Evolutionary conservation across 1,140 invertebrate genomes (phyloP), one percentile per base, ranked within the genome.

Genomic region (Odontomachus brunneus): DNA sequence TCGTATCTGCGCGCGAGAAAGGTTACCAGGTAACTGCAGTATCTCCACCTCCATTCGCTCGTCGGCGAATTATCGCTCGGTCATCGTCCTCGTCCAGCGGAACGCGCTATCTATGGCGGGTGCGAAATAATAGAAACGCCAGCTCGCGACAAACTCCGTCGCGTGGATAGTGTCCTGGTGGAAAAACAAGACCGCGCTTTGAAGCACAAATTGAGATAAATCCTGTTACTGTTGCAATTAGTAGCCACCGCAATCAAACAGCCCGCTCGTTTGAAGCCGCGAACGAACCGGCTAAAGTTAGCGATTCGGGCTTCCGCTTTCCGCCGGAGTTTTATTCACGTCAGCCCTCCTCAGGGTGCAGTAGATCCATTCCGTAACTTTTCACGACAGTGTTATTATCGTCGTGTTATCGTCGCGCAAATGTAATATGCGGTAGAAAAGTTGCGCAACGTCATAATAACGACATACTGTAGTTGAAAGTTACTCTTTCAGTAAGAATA

Each of bases 161-260:
- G 15, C 9, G 17, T 22, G 71, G 71, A 84, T 93, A 86, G 15
- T 87, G 66, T 83, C 92, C 91, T 93, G 89, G 51, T 91, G 85
- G 74, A 87, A 90, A 92, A 91, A 87, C 89, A 90, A 89, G 90
- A 85, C 82, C 55, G 85, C 85, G 89, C 91, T 92, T 92, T 92
- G 92, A 92, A 92, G 90, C 90, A 92, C 90, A 85, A 92, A 89
- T 91, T 89, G 84, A 86, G 87, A 89, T 89, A 91, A 91, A 93
- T 92, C 89, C 90, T 91, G 89, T 91, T 91, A 92, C 85, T 74
- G 76, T 67, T 57, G 48, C 71, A 78, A 65, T 84, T 85, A 84
- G 55, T 26, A 44, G 26, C 17, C 29, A 66, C 51, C 19, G 22
- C 57, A 38, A 26, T n/a, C n/a, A 26, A 22, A 7, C 12, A 72